phyloP scores from a whole-genome alignment of 2,888 invertebrate genomes.

The Magallana nippona region DNA sequence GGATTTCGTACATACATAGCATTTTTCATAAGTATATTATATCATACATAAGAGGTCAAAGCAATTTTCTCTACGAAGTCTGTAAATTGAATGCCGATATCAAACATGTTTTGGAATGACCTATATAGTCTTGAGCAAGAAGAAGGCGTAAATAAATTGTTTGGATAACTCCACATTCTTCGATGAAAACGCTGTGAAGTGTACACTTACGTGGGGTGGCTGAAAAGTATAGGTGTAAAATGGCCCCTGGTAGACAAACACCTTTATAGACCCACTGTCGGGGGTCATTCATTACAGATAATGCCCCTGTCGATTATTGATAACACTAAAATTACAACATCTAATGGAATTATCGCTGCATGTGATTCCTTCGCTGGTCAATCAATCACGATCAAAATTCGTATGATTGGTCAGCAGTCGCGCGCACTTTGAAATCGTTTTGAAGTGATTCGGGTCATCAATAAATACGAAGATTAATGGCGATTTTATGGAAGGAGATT shows the following conservation, averaged over 20 bases:
- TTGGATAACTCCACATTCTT: too few relatives aligned
- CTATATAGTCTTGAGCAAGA: too few relatives aligned
- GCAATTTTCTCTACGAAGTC: too few relatives aligned
- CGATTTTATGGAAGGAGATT: neutral
- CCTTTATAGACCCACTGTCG: constrained; percentile 16
- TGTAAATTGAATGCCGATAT: too few relatives aligned
- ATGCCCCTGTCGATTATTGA: constrained; percentile 2
- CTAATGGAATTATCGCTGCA: constrained; percentile 19
- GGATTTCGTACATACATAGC: too few relatives aligned
- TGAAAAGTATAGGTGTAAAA: neutral
- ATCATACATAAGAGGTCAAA: too few relatives aligned
- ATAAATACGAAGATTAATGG: neutral
- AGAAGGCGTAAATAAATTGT: too few relatives aligned
- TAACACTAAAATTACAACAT: neutral
- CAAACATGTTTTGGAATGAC: too few relatives aligned
- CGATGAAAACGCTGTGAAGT: neutral
- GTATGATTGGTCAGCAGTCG: neutral
- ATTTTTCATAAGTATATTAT: too few relatives aligned
- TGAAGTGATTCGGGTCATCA: neutral
- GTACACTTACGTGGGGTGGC: neutral
- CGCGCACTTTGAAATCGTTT: neutral
- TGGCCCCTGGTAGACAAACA: neutral
- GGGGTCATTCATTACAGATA: constrained; percentile 12
- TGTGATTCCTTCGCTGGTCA: neutral
- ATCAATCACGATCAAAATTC: constrained; percentile 3